Conservation (phyloP, 2,797 vertebrate species). For the Champsocephalus gunnari region DNA sequence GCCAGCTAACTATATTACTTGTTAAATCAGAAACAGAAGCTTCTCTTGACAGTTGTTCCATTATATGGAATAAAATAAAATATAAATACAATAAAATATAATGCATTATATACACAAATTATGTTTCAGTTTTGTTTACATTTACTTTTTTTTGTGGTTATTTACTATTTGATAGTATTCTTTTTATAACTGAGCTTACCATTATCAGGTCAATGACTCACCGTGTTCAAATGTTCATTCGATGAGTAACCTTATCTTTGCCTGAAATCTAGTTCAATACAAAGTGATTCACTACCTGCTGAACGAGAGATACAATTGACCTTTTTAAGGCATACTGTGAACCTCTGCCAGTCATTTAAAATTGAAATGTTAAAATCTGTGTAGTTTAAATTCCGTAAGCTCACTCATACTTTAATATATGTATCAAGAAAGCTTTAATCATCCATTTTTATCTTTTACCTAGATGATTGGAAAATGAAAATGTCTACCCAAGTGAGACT, state of each 20-base stretch:
- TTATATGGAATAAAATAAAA: too few species aligned
- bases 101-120: too few species aligned
- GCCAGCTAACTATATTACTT: not conserved
- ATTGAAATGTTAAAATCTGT: not conserved
- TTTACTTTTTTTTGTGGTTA: too few species aligned
- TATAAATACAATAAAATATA: too few species aligned
- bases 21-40: too few species aligned
- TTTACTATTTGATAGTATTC: too few species aligned
- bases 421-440: not conserved
- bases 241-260: constrained; percentile 53
- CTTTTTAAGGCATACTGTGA: constrained; percentile 18
- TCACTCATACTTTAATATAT: not conserved
- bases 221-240: constrained; percentile 21
- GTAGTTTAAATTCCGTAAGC: not conserved
- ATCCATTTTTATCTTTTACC: not conserved
- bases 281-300: constrained; percentile 48
- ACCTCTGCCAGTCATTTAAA: constrained; percentile 14
- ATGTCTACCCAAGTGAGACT: not conserved
- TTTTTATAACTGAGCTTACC: constrained; percentile 8
- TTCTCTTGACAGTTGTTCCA: too few species aligned
- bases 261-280: constrained; percentile 58
- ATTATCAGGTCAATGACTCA: constrained; percentile 58
- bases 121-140: too few species aligned
- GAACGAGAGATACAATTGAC: constrained; percentile 29
- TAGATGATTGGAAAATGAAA: not conserved